Evolutionary conservation across 1,140 invertebrate species (phyloP), one percentile per base, ranked within the genome.

Genomic region (Lepidostoma basale): DNA sequence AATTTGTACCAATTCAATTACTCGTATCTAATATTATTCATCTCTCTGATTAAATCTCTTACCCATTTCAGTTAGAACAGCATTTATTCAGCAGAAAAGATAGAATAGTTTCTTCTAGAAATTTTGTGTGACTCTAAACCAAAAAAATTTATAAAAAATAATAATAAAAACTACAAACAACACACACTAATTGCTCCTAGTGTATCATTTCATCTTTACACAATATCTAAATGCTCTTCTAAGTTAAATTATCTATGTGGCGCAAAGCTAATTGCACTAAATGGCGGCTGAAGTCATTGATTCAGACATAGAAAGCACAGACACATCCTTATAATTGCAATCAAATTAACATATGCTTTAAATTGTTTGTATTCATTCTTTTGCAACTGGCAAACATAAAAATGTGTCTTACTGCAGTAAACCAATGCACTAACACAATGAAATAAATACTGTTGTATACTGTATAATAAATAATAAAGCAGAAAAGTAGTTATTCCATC

Each of bases 181-280:
- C 6, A 3, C 22, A 9, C 18, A 9, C 1, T 3, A 10, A 49
- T 1, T 12, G 18, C 22, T 23, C 20, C 25, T 49, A 23, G 2
- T 49, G 22, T 36, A 36, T 36, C 10, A 12, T 36, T 36, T 36
- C 45, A 49, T 49, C 12, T 5, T 30, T 14, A 56, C 6, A 33
- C n/a, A 56, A 16, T 30, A 14, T 16, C 18, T 25, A 56, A 33
- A 56, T 56, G 26, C 52, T 18, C 28, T 4, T 30, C 52, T 56
- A 56, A 20, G 28, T 28, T 14, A 30, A 30, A 14, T n/a, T 30
- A 56, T 56, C 52, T 56, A 56, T 4, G 52, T 16, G 6, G 22
- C 45, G 22, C 33, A 56, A 56, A 56, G 52, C 26, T 33, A 56
- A 16, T 49, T 3, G 5, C n/a, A 25, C 44, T 47, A 18, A 49